Conservation (phyloP, 1,140 invertebrate genomes). For the Drosophila santomea region DNA sequence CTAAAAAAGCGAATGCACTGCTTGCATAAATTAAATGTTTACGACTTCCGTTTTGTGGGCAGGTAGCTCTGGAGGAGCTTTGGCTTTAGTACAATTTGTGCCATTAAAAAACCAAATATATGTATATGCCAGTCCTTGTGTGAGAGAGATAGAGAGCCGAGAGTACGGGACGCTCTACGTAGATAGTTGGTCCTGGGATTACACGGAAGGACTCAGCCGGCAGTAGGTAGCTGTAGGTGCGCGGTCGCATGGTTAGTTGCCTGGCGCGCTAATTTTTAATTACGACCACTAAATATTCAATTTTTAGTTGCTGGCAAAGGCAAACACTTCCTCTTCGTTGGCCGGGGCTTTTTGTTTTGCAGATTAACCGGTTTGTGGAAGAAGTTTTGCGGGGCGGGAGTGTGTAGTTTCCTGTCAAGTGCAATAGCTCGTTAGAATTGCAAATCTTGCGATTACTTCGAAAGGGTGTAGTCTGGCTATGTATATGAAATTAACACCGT, state of each 20-base stretch:
- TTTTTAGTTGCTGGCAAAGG: slow-evolving; percentile 70
- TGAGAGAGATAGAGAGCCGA: neutral
- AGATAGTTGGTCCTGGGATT: slow-evolving; percentile 60
- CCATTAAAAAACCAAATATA: slow-evolving; percentile 77
- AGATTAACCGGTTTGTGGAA: slow-evolving; percentile 48
- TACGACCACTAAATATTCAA: slow-evolving; percentile 82
- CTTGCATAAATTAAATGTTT: slow-evolving; percentile 81
- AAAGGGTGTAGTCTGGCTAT: slow-evolving; percentile 12
- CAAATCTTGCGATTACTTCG: slow-evolving; percentile 68
- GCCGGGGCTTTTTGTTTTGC: slow-evolving; percentile 56
- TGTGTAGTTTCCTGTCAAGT: slow-evolving; percentile 67
- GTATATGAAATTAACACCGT: slow-evolving; percentile 31
- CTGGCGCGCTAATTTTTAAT: slow-evolving; percentile 79
- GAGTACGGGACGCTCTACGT: slow-evolving; percentile 12
- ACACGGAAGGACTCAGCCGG: slow-evolving; percentile 40
- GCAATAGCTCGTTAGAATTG: slow-evolving; percentile 59
- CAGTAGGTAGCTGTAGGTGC: slow-evolving; percentile 21
- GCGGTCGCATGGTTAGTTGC: slow-evolving; percentile 40
- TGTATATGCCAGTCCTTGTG: slow-evolving; percentile 37
- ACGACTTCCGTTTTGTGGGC: slow-evolving; percentile 69
- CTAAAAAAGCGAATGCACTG: slow-evolving; percentile 78
- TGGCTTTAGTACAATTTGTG: slow-evolving; percentile 52
- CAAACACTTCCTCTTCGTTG: slow-evolving; percentile 68
- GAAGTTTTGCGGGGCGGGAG: slow-evolving; percentile 2
- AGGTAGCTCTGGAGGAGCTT: slow-evolving; percentile 37